Evolutionary conservation across 2,113 vertebrate species (phyloP).

Genomic region (Nestor notabilis): DNA sequence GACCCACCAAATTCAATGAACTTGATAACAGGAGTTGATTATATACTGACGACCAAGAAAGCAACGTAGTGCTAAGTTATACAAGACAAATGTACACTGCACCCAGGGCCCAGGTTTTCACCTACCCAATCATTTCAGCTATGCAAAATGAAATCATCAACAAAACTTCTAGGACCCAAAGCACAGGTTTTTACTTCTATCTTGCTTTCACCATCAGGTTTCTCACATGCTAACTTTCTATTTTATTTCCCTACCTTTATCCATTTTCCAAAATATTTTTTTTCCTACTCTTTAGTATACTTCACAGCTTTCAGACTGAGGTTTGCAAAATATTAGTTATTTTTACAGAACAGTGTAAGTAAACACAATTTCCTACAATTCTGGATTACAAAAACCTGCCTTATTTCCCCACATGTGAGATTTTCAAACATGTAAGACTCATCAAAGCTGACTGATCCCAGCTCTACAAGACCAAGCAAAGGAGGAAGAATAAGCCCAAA

Average conservation of each 20-base stretch:
- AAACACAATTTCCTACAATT: background rate
- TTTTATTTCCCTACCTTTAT: background rate
- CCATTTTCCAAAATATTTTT: background rate
- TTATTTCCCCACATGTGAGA: background rate
- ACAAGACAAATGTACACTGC: background rate
- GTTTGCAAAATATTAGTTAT: background rate
- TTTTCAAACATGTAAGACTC: background rate
- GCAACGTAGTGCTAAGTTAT: background rate
- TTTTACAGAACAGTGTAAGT: background rate
- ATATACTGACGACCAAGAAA: background rate
- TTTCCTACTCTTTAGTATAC: background rate
- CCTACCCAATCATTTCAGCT: background rate
- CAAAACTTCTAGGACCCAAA: background rate
- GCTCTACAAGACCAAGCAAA: background rate
- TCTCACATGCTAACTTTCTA: background rate
- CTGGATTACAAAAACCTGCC: background rate
- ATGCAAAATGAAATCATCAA: background rate
- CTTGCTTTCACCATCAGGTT: background rate
- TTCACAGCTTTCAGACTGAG: background rate
- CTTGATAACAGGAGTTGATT: rapidly evolving
- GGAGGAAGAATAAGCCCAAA: background rate
- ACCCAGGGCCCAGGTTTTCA: background rate
- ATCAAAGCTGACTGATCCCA: background rate
- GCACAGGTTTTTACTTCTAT: background rate
- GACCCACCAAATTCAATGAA: background rate